These are phyloP conservation scores for Athene cunicularia DNA, from an alignment of 2,113 vertebrate species.

Conservation along the genomic window DNA sequence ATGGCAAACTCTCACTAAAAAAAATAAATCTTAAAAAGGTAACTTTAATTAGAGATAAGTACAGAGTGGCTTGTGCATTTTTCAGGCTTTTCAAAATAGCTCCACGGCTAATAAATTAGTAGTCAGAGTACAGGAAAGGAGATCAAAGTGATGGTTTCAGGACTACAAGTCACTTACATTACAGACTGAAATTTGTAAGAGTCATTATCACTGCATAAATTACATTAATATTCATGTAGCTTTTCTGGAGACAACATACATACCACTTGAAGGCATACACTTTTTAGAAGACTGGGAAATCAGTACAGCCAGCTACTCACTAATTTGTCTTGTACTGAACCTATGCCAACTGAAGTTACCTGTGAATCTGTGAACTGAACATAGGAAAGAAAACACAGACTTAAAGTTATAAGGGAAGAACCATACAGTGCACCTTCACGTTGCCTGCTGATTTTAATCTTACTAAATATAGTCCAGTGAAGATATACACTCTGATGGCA, in stretches of 20 bases:
- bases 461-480: not conserved
- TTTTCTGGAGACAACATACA: not conserved
- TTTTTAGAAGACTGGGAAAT: not conserved
- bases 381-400: not conserved
- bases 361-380: not conserved
- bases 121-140: not conserved
- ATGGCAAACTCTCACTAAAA: not conserved
- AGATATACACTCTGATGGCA: not conserved
- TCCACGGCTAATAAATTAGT: not conserved
- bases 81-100: not conserved
- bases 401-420: not conserved
- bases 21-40: not conserved
- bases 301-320: not conserved
- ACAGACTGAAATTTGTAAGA: not conserved
- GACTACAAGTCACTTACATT: not conserved
- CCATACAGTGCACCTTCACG: rapidly evolving
- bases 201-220: not conserved
- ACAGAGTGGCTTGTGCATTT: not conserved
- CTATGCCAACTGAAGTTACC: not conserved
- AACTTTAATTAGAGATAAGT: not conserved
- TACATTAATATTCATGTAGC: not conserved
- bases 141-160: not conserved
- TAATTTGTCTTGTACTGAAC: not conserved
- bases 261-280: not conserved
- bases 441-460: not conserved